These are phyloP conservation scores for Acanthopleura granulata DNA, from an alignment of 2,888 invertebrate genomes.

Conservation along the genomic window DNA sequence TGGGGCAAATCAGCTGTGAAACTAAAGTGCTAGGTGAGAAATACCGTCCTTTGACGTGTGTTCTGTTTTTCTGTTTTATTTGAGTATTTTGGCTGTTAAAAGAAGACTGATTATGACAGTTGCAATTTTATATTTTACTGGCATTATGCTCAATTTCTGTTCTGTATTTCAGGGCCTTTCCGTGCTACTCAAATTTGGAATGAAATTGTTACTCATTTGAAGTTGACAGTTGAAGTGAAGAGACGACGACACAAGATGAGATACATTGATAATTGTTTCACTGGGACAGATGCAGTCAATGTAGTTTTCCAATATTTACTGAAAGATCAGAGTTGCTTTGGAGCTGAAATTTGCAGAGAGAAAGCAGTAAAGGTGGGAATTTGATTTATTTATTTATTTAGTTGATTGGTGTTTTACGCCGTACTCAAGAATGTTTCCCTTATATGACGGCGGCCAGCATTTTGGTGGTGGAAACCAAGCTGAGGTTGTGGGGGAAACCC, in stretches of 20 bases:
- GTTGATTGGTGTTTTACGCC: too few species aligned
- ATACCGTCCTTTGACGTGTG: too few species aligned
- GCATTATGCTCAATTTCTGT: background rate
- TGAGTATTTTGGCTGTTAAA: background rate
- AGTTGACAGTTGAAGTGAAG: conserved; percentile 59
- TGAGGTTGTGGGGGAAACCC: too few species aligned
- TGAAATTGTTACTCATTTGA: conserved; percentile 60
- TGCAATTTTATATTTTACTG: background rate
- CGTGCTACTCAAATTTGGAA: conserved; percentile 67
- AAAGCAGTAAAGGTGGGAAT: conserved; percentile 61
- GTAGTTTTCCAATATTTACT: conserved; percentile 60
- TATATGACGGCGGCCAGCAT: too few species aligned
- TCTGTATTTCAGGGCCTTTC: conserved; percentile 51
- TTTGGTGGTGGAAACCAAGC: too few species aligned
- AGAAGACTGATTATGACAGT: background rate
- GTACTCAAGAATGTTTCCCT: too few species aligned
- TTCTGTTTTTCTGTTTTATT: background rate
- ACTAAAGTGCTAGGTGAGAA: too few species aligned
- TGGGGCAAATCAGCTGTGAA: too few species aligned
- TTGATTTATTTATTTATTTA: too few species aligned
- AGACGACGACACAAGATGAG: conserved; percentile 56
- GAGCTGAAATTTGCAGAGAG: conserved; percentile 54
- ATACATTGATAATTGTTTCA: conserved; percentile 61
- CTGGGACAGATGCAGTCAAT: conserved; percentile 64
- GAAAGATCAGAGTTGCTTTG: conserved; percentile 55